Evolutionary conservation across 2,888 invertebrate species (phyloP), one percentile per base, ranked within the genome.

Genomic region (Latrodectus elegans): DNA sequence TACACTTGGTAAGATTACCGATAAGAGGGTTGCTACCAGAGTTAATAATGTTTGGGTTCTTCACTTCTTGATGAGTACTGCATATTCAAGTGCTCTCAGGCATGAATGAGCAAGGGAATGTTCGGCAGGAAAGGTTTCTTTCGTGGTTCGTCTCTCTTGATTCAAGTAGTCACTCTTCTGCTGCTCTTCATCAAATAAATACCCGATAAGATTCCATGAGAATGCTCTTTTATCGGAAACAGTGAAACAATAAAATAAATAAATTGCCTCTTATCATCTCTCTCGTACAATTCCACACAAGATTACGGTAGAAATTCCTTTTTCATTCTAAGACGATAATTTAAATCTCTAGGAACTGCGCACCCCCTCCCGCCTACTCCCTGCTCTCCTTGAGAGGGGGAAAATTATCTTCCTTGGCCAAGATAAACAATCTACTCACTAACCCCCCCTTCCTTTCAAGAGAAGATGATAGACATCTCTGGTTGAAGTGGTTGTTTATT

Each of bases 401-500:
- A 11, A 60, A 60, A 12, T 60, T 15, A 60, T 60, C 60, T 60
- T 11, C 60, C n/a, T 60, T 60, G 60, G 60, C 60, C 12, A 60
- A 60, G 60, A 60, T 60, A 60, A 60, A 60, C 60, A 60, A 60
- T 60, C 14, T 60, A 15, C 14, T n/a, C 6, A 8, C n/a, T 60
- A 22, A n/a, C n/a, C 38, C 38, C 38, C 38, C 38, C 38, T 38
- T 38, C 38, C 38, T 38, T 38, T 38, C 38, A 38, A 60, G n/a
- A 60, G n/a, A 60, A 60, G n/a, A 60, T 15, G 60, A 60, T 60
- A 60, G 60, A 60, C 60, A 60, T 60, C 60, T 60, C 38, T 60
- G 60, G 60, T 15, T 60, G 60, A 60, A 60, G 60, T 60, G 60
- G 60, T 60, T 60, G 60, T 60, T 60, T 60, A 60, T n/a, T 60